phyloP scores from a whole-genome alignment of 2,888 invertebrate species.

The Pammene fasciana region DNA sequence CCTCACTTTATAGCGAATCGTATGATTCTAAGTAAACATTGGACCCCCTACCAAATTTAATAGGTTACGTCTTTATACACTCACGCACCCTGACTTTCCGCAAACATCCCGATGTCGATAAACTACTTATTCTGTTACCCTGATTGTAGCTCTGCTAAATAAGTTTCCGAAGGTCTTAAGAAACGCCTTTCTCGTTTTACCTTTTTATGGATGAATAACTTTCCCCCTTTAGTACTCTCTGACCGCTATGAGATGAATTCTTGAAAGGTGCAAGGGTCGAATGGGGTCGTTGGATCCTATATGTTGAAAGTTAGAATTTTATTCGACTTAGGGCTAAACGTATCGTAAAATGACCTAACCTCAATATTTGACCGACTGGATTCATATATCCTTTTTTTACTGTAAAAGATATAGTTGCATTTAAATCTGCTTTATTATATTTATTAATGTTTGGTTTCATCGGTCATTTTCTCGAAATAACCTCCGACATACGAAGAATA shows the following conservation, averaged over 20 bases:
- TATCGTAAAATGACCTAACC: too few species aligned
- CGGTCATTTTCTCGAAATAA: too few species aligned
- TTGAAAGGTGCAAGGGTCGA: constrained; percentile 14
- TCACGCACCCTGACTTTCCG: constrained; percentile 1
- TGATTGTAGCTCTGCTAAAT: constrained; percentile 36
- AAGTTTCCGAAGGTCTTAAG: constrained; percentile 32
- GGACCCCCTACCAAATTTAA: too few species aligned
- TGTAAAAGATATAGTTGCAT: too few species aligned
- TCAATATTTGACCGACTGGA: too few species aligned
- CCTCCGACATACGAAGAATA: too few species aligned
- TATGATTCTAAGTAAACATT: too few species aligned
- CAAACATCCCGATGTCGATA: constrained; percentile 28
- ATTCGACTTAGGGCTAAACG: background rate
- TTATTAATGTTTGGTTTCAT: too few species aligned
- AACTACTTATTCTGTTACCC: constrained; percentile 39
- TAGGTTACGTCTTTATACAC: background rate
- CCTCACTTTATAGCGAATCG: too few species aligned
- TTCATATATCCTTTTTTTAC: too few species aligned
- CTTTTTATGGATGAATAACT: constrained; percentile 36
- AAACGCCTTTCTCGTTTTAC: constrained; percentile 34
- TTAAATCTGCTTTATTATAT: too few species aligned
- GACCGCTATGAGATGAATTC: constrained; percentile 22
- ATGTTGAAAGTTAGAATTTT: background rate
- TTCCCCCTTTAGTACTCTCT: constrained; percentile 27
- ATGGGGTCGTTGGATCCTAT: background rate